phyloP scores from a whole-genome alignment of 2,888 invertebrate genomes.

The Sphinx pinastri region DNA sequence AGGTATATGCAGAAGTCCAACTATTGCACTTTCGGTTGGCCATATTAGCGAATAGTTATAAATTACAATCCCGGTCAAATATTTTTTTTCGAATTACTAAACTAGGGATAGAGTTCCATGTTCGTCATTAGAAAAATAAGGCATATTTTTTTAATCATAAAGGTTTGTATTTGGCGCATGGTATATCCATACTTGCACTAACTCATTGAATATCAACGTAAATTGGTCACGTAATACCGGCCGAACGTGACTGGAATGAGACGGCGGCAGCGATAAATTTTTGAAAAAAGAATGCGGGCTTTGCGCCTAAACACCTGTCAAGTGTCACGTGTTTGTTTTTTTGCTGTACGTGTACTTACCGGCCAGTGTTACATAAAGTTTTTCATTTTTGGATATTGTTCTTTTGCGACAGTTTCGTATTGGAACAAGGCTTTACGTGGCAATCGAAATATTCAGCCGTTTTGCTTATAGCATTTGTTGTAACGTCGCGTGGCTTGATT shows the following conservation, averaged over 20 bases:
- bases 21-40: too few species aligned
- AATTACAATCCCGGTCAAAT: too few species aligned
- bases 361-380: slow-evolving; percentile 35
- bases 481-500: not conserved
- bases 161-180: not conserved
- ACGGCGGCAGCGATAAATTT: slow-evolving; percentile 49
- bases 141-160: too few species aligned
- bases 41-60: too few species aligned
- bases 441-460: not conserved
- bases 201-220: slow-evolving; percentile 45
- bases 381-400: not conserved
- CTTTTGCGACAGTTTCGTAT: not conserved
- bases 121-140: too few species aligned
- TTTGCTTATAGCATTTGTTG: too few species aligned
- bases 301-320: slow-evolving; percentile 68
- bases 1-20: too few species aligned
- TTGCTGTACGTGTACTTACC: slow-evolving; percentile 47
- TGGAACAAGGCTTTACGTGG: not conserved
- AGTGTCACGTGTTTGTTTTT: slow-evolving; percentile 51
- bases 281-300: slow-evolving; percentile 69
- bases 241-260: slow-evolving; percentile 66
- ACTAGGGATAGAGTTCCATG: too few species aligned
- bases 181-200: slow-evolving; percentile 37
- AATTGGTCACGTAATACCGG: slow-evolving; percentile 45
- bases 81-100: too few species aligned